Conservation (phyloP, 2,888 invertebrate species). For the Empis stercorea region DNA sequence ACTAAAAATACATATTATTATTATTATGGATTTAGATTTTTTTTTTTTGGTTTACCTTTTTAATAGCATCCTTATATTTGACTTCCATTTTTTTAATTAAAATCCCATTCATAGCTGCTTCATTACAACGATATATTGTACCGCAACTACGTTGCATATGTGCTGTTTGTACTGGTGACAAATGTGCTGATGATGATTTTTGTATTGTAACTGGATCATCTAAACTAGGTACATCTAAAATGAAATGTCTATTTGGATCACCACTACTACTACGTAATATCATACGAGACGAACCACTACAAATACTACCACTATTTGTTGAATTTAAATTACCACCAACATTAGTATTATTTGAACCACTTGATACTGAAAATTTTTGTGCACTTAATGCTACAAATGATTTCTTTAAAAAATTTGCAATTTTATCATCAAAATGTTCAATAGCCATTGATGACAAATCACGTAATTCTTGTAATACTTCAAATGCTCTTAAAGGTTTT, state of each 20-base stretch:
- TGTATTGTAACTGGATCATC: neutral
- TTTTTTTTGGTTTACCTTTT: conserved; percentile 17
- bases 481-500: conserved; percentile 61
- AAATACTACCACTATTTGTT: neutral
- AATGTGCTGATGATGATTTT: too few relatives aligned
- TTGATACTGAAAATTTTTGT: conserved; percentile 1
- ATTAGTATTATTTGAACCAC: neutral
- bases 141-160: conserved; percentile 5
- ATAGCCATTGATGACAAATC: conserved; percentile 85
- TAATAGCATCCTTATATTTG: conserved; percentile 9
- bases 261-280: neutral
- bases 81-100: conserved; percentile 7
- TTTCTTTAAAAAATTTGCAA: conserved; percentile 34
- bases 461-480: conserved; percentile 73
- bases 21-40: conserved; percentile 15
- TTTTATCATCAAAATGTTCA: conserved; percentile 89
- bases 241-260: neutral
- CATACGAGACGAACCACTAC: neutral
- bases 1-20: conserved; percentile 24
- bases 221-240: neutral
- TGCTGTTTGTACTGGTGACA: neutral
- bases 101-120: conserved; percentile 26
- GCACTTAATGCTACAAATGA: conserved; percentile 15
- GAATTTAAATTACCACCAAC: neutral
- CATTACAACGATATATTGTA: conserved; percentile 18